Percentiles rank a stretch among this genome's conserved stretches.
Conservation (phyloP, 2,797 vertebrate species). For the Adrianichthys oophorus region DNA sequence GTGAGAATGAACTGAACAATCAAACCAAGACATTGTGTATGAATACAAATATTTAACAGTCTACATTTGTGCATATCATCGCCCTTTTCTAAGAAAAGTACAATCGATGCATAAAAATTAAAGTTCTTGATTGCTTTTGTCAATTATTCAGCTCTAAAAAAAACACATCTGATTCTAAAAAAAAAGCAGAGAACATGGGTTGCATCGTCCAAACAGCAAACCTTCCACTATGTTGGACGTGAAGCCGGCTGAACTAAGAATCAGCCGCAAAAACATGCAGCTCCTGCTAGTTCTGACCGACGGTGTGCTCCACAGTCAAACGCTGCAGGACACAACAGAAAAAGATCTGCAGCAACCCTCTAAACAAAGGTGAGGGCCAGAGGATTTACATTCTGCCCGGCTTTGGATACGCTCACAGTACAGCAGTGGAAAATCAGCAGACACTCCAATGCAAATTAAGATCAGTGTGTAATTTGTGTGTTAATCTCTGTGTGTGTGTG, state of each 20-base stretch:
- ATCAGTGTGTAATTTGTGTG: conserved; percentile 27
- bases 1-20: conserved; percentile 24
- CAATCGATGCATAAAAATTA: conserved; percentile 18
- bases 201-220: too few species aligned
- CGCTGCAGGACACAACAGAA: conserved; percentile 36
- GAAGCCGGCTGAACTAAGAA: conserved; percentile 35
- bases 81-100: conserved; percentile 42
- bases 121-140: conserved; percentile 4
- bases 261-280: conserved; percentile 68
- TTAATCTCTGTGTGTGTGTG: conserved; percentile 3
- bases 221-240: too few species aligned
- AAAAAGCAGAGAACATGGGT: too few species aligned
- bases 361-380: conserved; percentile 63
- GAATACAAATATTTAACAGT: conserved; percentile 66
- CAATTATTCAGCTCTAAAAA: conserved; percentile 5
- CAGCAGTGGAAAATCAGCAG: conserved; percentile 45
- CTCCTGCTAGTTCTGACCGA: conserved; percentile 49
- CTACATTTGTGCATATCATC: conserved; percentile 57
- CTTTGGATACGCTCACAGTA: conserved; percentile 42
- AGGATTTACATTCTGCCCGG: conserved; percentile 62
- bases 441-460: conserved; percentile 50
- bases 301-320: conserved; percentile 39
- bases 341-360: conserved; percentile 64
- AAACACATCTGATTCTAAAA: conserved; percentile 18
- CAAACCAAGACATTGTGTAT: conserved; percentile 19